Evolutionary conservation across 2,113 vertebrate species (phyloP).

Genomic region (Mesembrinibis cayennensis): DNA sequence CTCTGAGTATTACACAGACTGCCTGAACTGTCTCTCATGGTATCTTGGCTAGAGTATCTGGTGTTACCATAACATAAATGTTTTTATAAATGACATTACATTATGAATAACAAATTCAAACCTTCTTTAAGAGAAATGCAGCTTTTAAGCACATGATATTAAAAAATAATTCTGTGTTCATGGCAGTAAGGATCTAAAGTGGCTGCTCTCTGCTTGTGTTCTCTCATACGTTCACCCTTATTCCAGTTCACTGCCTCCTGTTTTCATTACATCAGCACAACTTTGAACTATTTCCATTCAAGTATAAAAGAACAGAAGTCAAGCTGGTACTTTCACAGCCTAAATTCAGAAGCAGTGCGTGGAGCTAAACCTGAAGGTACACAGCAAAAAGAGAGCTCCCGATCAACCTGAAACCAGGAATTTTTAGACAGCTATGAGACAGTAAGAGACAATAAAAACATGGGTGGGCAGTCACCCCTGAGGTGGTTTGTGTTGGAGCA

Average conservation of each 20-base stretch:
- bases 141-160: background rate
- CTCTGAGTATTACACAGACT: background rate
- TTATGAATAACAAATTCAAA: background rate
- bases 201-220: background rate
- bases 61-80: background rate
- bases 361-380: background rate
- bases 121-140: background rate
- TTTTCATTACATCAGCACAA: constrained; percentile 22
- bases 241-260: background rate
- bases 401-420: background rate
- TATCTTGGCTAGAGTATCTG: background rate
- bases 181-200: background rate
- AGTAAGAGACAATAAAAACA: background rate
- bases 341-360: constrained; percentile 3
- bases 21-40: background rate
- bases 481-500: background rate
- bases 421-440: background rate
- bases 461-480: background rate
- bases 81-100: background rate
- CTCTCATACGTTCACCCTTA: background rate
- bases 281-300: constrained; percentile 8
- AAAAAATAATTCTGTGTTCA: background rate
- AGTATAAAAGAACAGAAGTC: constrained; percentile 1
- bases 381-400: background rate
- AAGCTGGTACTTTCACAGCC: background rate